Base-by-base conservation (phyloP, 2,113 vertebrate species). In the Seriola dumerili region DNA sequence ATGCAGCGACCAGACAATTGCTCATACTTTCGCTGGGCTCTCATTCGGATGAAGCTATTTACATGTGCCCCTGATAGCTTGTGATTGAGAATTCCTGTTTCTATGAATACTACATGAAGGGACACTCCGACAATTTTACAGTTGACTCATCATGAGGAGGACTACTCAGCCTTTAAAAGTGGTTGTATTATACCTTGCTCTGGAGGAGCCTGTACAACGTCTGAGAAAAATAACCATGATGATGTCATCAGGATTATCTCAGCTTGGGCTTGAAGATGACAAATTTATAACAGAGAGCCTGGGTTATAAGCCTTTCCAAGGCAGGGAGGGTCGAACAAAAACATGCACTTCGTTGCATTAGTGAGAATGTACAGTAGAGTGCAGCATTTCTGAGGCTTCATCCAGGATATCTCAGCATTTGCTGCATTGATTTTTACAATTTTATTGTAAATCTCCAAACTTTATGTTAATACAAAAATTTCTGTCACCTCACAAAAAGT, bases 41-140 rank as follows among this genome's bases (percentile, higher is more conserved):
- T 38, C 58, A 10, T 69, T 70, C 1, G 0, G 23, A 48, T 75
- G 8, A 44, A 36, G 5, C 9, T 46, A 76, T 72, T 75, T 67
- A 65, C 38, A 52, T 61, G 42, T 32, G 36, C 54, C 38, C 29
- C 9, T 48, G 16, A 62, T 23, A 67, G 5, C 25, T 6, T 58
- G 23, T 17, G 12, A 66, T 19, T 38, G 9, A 40, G 1, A 21
- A 46, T 62, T 32, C 61, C n/a, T n/a, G 42, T 59, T 16, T 58
- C 19, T 71, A n/a, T 29, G 36, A 85, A 64, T 61, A 58, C 59
- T 64, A 13, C 3, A 50, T 40, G 6, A 70, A 72, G 44, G 42
- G 16, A 42, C 17, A 29, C 23, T 59, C 29, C 2, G 9, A 57
- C 12, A 16, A 36, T 40, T 50, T 50, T 16, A 52, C 10, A 59